Base-by-base conservation (phyloP, 2,113 vertebrate species). In the Scytalopus superciliaris region DNA sequence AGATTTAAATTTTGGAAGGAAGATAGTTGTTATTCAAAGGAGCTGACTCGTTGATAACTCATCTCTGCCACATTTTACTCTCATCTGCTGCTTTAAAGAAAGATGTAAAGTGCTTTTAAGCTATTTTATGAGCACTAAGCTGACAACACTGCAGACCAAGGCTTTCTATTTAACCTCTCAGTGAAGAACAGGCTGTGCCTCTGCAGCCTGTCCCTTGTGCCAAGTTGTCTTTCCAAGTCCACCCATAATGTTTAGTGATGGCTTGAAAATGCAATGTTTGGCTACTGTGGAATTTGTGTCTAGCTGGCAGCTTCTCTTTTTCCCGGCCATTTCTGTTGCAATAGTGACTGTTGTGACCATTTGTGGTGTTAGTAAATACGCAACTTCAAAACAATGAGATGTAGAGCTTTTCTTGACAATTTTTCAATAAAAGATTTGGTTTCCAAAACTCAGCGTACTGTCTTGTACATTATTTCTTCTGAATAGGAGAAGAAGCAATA, bases 11-110 rank as follows among this genome's bases (percentile, higher is more conserved):
- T 77, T 91, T 89, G 78, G 37, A 93, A 85, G 33, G 50, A 53
- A 90, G 37, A 27, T 49, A n/a, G 67, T 23, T 94, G 50, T 91
- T 87, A 90, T 83, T 95, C 87, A 85, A 45, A 83, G 78, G 52
- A 90, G 22, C 7, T 74, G 59, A 74, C 44, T 93, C 49, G 70
- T n/a, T 88, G 70, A 85, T 93, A 82, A 82, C 62, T 87, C 1
- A 3, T 69, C 37, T 91, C 67, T 93, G 75, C 35, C 84, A 91
- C 70, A 90, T 93, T 94, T 95, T 45, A 40, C 33, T 31, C 9
- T 69, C 44, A 73, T 87, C 63, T 83, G 22, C 45, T 63, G 39
- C 75, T 91, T 94, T 94, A 90, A 83, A 96, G 68, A 69, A 92
- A 91, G 53, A 68, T 52, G 13, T 86, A 74, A 91, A 93, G 63